Percentiles rank a stretch among this genome's conserved stretches.
Evolutionary conservation across 2,113 vertebrate genomes (phyloP).

Genomic region (Hyaena hyaena): DNA sequence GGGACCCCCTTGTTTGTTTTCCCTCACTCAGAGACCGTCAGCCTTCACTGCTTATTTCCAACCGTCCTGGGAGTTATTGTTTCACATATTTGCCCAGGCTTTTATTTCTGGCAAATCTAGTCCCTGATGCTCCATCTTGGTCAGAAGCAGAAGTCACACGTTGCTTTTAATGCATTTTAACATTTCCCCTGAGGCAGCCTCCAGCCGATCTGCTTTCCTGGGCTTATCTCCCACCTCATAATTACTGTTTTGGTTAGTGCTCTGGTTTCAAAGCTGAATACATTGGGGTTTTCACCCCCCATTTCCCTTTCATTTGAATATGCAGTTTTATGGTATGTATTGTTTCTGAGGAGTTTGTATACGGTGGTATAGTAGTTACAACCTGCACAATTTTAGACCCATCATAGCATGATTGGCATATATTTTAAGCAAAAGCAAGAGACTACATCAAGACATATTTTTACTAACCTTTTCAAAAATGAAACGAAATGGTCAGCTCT

Average conservation of each 20-base stretch:
- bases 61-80: neutral
- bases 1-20: neutral
- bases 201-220: neutral
- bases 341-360: neutral
- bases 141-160: neutral
- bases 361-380: neutral
- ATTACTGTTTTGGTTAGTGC: neutral
- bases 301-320: neutral
- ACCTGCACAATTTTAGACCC: neutral
- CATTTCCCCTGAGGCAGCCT: neutral
- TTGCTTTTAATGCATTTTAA: neutral
- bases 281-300: too few relatives aligned
- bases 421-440: constrained; percentile 4
- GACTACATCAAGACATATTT: neutral
- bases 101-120: neutral
- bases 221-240: neutral
- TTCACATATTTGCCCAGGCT: neutral
- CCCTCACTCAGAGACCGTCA: neutral
- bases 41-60: neutral
- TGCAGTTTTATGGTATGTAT: neutral
- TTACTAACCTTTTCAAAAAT: constrained; percentile 5
- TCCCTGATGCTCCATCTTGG: neutral
- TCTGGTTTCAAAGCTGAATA: neutral
- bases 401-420: neutral
- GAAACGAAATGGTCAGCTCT: neutral